Base-by-base conservation (phyloP, 2,888 invertebrate genomes). In the Ligdia adustata region DNA sequence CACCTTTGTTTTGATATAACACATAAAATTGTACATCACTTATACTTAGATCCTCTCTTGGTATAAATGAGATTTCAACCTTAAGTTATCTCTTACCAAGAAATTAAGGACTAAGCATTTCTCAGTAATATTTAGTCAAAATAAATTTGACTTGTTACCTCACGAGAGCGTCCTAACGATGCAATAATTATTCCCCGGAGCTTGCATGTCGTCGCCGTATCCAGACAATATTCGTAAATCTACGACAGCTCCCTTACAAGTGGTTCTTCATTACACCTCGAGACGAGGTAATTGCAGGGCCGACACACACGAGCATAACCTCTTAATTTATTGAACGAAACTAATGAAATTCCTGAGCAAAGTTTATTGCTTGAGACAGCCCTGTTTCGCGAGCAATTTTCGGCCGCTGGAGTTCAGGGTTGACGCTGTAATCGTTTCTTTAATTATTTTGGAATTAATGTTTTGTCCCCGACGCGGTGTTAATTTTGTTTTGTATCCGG, bases 291-390 rank as follows among this genome's bases (percentile, higher is more conserved):
- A 89, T 88, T 82, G 84, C 87, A 84, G 82, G 88, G 88, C 76
- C 86, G 87, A 88, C 88, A 89, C 87, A 89, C 87, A 82, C 80
- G 82, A 84, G 84, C 85, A 89, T 89, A 88, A 89, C 88, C 87
- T 86, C 87, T 88, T 90, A 89, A 90, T 89, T 90, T 90, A 90
- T 90, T 88, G 88, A 85, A 90, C 81, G 79, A 87, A 90, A 88
- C 87, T 90, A 90, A 89, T 90, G 89, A 90, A 90, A 90, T 90
- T 90, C 90, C 87, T 74, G 69, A 70, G 79, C 80, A 77, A 82
- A 89, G 76, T 89, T 90, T 89, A 90, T 86, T 84, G 84, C 86
- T 65, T 62, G 82, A 80, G 86, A 81, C 89, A 85, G 72, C 87
- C 88, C 84, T 87, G 81, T 82, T 81, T 79, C 65, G 77, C 80